A percentile compares a stretch with the other conserved stretches of the same genome.
These are phyloP conservation scores for Harpagifer antarcticus DNA, from an alignment of 2,797 vertebrate species.

Conservation along the genomic window DNA sequence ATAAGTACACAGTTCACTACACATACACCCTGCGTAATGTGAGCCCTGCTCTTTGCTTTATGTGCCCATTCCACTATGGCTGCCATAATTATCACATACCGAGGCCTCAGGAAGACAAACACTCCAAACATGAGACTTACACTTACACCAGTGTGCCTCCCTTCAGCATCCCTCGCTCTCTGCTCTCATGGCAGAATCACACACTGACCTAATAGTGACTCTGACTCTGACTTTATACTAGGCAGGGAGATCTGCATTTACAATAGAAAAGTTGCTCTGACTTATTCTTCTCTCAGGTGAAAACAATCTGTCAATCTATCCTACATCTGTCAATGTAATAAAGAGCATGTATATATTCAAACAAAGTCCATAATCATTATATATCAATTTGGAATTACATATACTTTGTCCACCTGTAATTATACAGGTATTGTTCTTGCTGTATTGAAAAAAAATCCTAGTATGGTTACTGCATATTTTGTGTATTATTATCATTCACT, in stretches of 20 bases:
- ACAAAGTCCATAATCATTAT: not conserved
- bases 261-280: conserved; percentile 13
- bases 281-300: conserved; percentile 35
- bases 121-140: conserved; percentile 58
- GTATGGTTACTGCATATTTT: not conserved
- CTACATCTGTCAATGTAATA: no score
- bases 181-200: conserved; percentile 43
- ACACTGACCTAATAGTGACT: conserved; percentile 30
- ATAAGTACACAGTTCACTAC: conserved; percentile 30
- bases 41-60: conserved; percentile 57
- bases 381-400: no score
- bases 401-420: not conserved
- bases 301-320: conserved; percentile 34
- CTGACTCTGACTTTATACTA: conserved; percentile 33
- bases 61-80: conserved; percentile 62
- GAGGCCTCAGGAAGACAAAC: conserved; percentile 68
- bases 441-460: not conserved
- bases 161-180: conserved; percentile 35
- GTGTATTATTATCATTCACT: not conserved
- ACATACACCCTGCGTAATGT: conserved; percentile 32
- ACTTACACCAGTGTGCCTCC: conserved; percentile 39
- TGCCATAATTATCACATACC: conserved; percentile 80
- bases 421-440: not conserved
- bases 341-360: not conserved
- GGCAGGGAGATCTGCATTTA: conserved; percentile 30